Evolutionary conservation across 2,888 invertebrate genomes (phyloP), one percentile per base, ranked within the genome.

Genomic region (Epirrhoe tristata): DNA sequence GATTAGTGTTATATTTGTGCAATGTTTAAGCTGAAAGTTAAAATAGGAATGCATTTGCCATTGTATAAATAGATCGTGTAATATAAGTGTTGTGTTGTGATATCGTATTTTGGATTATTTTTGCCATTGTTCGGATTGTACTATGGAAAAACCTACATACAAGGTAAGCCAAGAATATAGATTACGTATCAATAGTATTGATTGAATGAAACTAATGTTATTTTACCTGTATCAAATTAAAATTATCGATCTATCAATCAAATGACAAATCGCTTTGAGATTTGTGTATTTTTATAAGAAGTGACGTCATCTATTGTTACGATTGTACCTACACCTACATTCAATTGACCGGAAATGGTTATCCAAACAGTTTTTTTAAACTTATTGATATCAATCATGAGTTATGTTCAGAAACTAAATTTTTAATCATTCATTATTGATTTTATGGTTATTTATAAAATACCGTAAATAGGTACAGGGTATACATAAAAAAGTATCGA

Each of bases 71-170:
- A 77, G 74, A 76, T 73, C 50, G 72, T 69, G 65, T 66, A 69
- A 66, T 76, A 77, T 78, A 72, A 80, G 70, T 72, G 74, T 72
- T 78, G 79, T 79, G 88, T 82, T 75, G 80, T 83, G 79, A 77
- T 76, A 73, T 53, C 52, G 36, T 52, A 58, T 51, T 63, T 71
- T 76, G 75, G 74, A 78, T 81, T 81, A 81, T 84, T 83, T 24
- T 50, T 52, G 43, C 55, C 85, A 63, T 67, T 51, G 82, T 84
- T 81, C 79, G 87, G 88, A 87, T 88, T 88, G 71, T 76, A 77
- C 82, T 74, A 92, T 93, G 93, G 93, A 93, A 75, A 93, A 91
- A 79, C 92, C 92, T 43, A 83, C 91, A 24, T 91, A 83, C 77
- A 91, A 92, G 90, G 93, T 92, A 81, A 46, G 17, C 16, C 24